These are phyloP conservation scores for Eristalinus aeneus DNA, from an alignment of 2,888 invertebrate species.

Conservation along the genomic window DNA sequence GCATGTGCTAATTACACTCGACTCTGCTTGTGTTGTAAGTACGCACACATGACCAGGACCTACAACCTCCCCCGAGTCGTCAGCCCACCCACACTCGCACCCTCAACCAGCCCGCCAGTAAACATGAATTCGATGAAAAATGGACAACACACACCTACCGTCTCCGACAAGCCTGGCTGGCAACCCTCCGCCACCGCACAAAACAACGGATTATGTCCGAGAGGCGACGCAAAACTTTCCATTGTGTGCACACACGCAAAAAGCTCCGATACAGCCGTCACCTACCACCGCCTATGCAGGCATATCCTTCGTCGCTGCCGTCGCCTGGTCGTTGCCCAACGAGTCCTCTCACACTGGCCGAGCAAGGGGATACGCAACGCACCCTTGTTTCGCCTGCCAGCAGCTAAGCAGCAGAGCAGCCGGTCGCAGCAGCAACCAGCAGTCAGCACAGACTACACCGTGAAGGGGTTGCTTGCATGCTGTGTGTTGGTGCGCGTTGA, in stretches of 20 bases:
- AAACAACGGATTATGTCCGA: constrained; percentile 66
- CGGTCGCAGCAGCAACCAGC: neutral
- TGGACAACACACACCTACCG: constrained; percentile 50
- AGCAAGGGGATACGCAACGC: constrained; percentile 53
- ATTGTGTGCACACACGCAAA: constrained; percentile 70
- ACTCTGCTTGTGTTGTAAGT: neutral
- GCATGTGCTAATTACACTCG: constrained; percentile 67
- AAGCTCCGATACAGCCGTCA: constrained; percentile 56
- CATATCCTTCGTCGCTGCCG: constrained; percentile 3
- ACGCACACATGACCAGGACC: constrained; percentile 34
- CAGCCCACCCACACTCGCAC: neutral
- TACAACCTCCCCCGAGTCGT: neutral
- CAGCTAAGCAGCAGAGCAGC: neutral
- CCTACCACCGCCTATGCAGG: constrained; percentile 18
- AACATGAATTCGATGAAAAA: constrained; percentile 67
- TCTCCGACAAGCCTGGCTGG: neutral
- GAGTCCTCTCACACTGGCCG: constrained; percentile 16
- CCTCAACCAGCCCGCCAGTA: constrained; percentile 13
- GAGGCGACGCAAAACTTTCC: constrained; percentile 68
- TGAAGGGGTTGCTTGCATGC: constrained; percentile 40
- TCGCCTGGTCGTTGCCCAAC: neutral
- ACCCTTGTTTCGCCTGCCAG: constrained; percentile 62
- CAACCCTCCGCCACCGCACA: neutral
- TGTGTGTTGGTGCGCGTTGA: constrained; percentile 37
- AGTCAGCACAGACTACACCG: neutral